Evolutionary conservation across 2,888 invertebrate genomes (phyloP).

Genomic region (Stenoptilia bipunctidactyla): DNA sequence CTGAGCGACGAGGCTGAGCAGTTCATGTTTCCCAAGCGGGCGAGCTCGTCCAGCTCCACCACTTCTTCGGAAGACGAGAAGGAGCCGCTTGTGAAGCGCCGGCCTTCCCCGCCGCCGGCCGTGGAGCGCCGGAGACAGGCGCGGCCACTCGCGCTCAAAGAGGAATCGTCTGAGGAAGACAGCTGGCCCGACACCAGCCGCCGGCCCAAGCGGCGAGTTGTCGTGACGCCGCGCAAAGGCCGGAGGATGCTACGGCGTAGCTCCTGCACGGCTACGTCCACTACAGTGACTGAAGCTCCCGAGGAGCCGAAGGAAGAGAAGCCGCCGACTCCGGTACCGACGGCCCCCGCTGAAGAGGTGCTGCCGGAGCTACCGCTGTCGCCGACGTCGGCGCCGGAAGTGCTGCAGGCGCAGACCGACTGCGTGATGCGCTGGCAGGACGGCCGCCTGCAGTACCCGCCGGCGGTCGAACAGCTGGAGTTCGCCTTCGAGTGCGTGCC

Average conservation of each 20-base stretch:
- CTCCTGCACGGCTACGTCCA: constrained; percentile 5
- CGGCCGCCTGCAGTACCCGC: constrained; percentile 52
- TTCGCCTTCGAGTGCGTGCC: constrained; percentile 85
- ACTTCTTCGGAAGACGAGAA: constrained; percentile 70
- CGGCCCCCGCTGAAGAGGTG: constrained; percentile 15
- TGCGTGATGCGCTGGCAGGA: constrained; percentile 62
- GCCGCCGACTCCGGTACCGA: constrained; percentile 15
- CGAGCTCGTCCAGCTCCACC: constrained; percentile 67
- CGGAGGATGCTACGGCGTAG: constrained; percentile 21
- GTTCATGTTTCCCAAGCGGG: constrained; percentile 84
- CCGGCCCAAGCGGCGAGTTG: constrained; percentile 33
- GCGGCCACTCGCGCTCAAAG: constrained; percentile 51
- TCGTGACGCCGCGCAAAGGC: constrained; percentile 27
- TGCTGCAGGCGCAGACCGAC: constrained; percentile 27
- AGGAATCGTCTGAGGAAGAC: constrained; percentile 60
- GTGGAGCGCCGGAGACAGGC: constrained; percentile 49
- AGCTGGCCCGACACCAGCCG: constrained; percentile 47
- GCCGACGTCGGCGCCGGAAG: constrained; percentile 13
- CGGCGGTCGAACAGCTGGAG: constrained; percentile 73
- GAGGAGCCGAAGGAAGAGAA: constrained; percentile 4
- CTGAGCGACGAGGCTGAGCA: constrained; percentile 89
- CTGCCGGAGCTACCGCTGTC: constrained; percentile 8
- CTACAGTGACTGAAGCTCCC: constrained; percentile 9
- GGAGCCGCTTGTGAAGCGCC: constrained; percentile 29
- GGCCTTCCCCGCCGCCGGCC: constrained; percentile 34